These are phyloP conservation scores for Agrochola macilenta DNA, from an alignment of 2,888 invertebrate species.

Conservation along the genomic window DNA sequence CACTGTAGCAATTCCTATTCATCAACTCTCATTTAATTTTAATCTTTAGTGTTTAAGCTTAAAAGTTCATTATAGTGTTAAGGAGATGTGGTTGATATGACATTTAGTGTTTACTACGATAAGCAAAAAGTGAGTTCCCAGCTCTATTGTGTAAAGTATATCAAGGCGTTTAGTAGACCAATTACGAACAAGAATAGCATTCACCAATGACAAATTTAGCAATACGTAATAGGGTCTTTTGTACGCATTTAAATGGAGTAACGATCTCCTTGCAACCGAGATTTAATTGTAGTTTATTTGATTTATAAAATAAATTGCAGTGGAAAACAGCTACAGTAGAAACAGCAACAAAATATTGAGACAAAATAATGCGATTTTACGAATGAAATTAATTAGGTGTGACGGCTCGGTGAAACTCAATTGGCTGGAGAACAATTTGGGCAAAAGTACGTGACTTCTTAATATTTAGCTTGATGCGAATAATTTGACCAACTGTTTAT, in stretches of 20 bases:
- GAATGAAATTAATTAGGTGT: constrained; percentile 26
- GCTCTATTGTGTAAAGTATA: constrained; percentile 72
- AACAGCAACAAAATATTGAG: constrained; percentile 40
- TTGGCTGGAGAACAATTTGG: constrained; percentile 26
- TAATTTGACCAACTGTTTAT: neutral
- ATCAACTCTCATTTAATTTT: constrained; percentile 10
- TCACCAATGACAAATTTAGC: constrained; percentile 64
- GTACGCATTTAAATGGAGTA: constrained; percentile 24
- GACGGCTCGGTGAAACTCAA: constrained; percentile 12
- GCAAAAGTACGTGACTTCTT: neutral
- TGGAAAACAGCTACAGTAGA: constrained; percentile 16
- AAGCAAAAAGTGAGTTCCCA: constrained; percentile 66
- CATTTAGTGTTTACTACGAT: constrained; percentile 36
- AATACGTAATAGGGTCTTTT: constrained; percentile 52
- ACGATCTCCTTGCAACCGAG: neutral
- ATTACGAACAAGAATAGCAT: constrained; percentile 66
- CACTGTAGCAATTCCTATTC: constrained; percentile 14
- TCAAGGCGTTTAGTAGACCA: constrained; percentile 66
- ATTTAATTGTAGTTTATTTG: neutral
- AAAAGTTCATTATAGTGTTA: constrained; percentile 21
- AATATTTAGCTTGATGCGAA: neutral
- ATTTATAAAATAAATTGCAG: constrained; percentile 16
- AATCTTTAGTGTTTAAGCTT: neutral
- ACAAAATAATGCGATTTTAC: constrained; percentile 30
- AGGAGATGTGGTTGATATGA: constrained; percentile 6